Conservation (phyloP, 2,113 vertebrate species). For the Suricata suricatta region DNA sequence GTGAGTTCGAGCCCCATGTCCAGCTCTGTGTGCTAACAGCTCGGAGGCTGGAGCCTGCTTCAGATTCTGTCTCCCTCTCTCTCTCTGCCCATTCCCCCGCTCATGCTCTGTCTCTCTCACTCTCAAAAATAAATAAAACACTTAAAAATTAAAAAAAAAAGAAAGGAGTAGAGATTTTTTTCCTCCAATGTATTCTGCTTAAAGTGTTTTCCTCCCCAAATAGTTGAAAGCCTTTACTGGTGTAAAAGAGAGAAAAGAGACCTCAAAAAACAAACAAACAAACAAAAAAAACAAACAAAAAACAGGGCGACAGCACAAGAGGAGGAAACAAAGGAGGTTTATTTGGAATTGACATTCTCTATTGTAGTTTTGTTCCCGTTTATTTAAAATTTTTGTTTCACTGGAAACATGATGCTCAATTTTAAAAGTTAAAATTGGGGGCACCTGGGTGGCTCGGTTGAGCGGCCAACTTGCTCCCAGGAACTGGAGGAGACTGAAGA, state of each 20-base stretch:
- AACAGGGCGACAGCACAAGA: background rate
- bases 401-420: background rate
- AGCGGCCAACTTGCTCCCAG: background rate
- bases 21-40: too few relatives aligned
- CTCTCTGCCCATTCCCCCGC: too few relatives aligned
- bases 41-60: too few relatives aligned
- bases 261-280: background rate
- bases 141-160: too few relatives aligned
- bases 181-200: background rate
- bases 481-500: background rate
- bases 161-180: background rate
- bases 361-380: background rate
- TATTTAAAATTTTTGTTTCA: background rate
- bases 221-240: background rate
- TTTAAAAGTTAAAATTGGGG: background rate
- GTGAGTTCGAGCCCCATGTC: too few relatives aligned
- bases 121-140: too few relatives aligned
- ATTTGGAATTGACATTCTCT: background rate
- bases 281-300: background rate
- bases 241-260: background rate
- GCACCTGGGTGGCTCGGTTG: background rate
- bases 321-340: background rate
- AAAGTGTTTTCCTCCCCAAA: background rate
- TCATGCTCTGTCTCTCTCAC: too few relatives aligned
- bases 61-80: too few relatives aligned